These are phyloP conservation scores for Apostichopus parvimensis DNA, from an alignment of 35 echinoderm and acorn worm genomes.

Conservation along the genomic window DNA sequence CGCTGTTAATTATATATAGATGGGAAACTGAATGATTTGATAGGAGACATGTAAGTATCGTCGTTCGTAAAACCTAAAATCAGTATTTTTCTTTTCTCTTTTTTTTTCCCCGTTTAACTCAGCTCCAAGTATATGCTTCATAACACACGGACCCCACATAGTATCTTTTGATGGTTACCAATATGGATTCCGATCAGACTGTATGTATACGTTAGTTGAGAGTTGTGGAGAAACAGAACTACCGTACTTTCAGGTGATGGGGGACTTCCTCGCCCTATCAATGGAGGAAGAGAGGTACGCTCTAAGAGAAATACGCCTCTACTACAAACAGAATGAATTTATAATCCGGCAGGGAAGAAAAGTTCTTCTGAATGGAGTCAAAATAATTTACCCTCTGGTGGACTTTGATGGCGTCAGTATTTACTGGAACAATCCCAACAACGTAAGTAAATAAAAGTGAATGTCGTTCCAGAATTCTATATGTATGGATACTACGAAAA, in stretches of 20 bases:
- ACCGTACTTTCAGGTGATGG: slow-evolving; percentile 15
- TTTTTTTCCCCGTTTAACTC: neutral
- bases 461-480: no score
- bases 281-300: neutral
- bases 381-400: slow-evolving; percentile 12
- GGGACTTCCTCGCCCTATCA: neutral
- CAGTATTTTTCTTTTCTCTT: no score
- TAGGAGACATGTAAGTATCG: no score
- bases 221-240: slow-evolving; percentile 42
- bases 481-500: no score
- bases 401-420: slow-evolving; percentile 38
- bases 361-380: slow-evolving; percentile 9
- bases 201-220: slow-evolving; percentile 33
- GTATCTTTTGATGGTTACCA: slow-evolving; percentile 30
- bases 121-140: slow-evolving; percentile 44
- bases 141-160: slow-evolving; percentile 31
- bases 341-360: neutral
- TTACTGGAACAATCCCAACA: slow-evolving; percentile 29
- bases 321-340: slow-evolving; percentile 22
- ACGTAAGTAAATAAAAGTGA: neutral
- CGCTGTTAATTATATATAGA: no score
- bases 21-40: no score
- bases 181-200: slow-evolving; percentile 30
- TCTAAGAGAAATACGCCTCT: slow-evolving; percentile 13
- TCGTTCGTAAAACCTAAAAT: no score